Base-by-base conservation (phyloP, 2,888 invertebrate species). In the Aporophyla nigra region DNA sequence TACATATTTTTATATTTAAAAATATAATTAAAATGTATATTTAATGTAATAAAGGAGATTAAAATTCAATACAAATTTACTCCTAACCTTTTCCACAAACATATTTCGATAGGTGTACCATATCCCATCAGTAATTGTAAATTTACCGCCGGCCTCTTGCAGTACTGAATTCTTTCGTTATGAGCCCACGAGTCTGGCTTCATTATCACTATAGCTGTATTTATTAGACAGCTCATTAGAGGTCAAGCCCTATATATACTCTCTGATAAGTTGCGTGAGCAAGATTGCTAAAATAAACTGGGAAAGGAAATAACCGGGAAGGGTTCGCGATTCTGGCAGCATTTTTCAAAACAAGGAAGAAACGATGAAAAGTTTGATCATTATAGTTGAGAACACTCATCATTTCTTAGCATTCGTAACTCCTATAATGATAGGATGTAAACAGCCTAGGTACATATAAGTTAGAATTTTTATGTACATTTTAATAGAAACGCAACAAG, bases 191-290 rank as follows among this genome's bases (percentile, higher is more conserved):
- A 49, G 27, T 43, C 24, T 54, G 62, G 77, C 24, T 77, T 77
- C 80, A 71, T 56, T 79, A 77, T 51, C 62, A 21, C 40, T 43
- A 19, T 27, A 51, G 27, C 27, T 12, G 21, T 56, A 63, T 76
- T 70, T 80, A 77, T 71, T 79, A 27, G 56, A 72, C 56, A 43
- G 80, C 51, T 56, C 80, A 6, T 53, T 2, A 56, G 14, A 5
- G 62, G 54, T 71, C 76, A 56, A 62, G 53, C 33, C 40, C 51
- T 59, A 16, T 59, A 16, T 59, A n/a, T 43, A 49, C 43, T 24
- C 16, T 69, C 12, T 61, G 21, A 51, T 56, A 43, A 14, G 16
- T 12, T 27, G 33, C 33, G 27, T 46, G 46, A 27, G 27, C 21
- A 2, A 2, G 12, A 51, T 62, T 33, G 9, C 49, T 63, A 19